Conservation (phyloP, 2,888 invertebrate genomes). For the Troides aeacus region DNA sequence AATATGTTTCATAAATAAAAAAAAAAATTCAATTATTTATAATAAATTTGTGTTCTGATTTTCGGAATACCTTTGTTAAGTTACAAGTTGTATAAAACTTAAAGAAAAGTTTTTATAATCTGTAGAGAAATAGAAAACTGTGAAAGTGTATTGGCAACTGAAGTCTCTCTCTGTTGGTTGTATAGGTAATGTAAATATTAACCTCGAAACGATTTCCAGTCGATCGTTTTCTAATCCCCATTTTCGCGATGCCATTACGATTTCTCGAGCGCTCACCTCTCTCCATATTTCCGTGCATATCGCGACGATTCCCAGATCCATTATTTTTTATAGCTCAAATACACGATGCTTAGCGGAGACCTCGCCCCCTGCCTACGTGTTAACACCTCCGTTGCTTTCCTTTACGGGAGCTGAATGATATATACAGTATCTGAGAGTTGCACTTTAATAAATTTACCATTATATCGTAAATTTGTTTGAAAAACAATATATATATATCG, state of each 20-base stretch:
- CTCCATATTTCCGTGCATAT: slow-evolving; percentile 79
- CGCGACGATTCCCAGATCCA: slow-evolving; percentile 78
- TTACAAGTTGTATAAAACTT: too few relatives aligned
- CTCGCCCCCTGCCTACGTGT: slow-evolving; percentile 63
- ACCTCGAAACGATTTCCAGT: slow-evolving; percentile 69
- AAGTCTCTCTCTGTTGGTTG: neutral
- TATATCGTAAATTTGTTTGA: neutral
- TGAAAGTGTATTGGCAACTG: neutral
- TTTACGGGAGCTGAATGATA: slow-evolving; percentile 51
- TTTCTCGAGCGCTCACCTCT: slow-evolving; percentile 75
- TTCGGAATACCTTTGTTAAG: too few relatives aligned
- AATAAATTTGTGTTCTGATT: neutral
- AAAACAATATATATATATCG: neutral
- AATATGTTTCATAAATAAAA: neutral
- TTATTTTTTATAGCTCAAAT: slow-evolving; percentile 78
- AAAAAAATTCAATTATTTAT: neutral
- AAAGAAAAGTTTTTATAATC: too few relatives aligned
- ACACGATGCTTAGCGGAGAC: slow-evolving; percentile 70
- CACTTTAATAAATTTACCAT: neutral
- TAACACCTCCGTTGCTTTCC: slow-evolving; percentile 51
- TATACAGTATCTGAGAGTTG: slow-evolving; percentile 5
- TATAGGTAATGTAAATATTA: slow-evolving; percentile 54
- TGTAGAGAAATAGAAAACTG: neutral
- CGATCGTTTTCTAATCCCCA: slow-evolving; percentile 79
- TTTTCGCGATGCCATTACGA: slow-evolving; percentile 77